A percentile compares a stretch with the other conserved stretches of the same genome.
These are phyloP conservation scores for Cephonodes hylas DNA, from an alignment of 2,888 invertebrate genomes.

Conservation along the genomic window DNA sequence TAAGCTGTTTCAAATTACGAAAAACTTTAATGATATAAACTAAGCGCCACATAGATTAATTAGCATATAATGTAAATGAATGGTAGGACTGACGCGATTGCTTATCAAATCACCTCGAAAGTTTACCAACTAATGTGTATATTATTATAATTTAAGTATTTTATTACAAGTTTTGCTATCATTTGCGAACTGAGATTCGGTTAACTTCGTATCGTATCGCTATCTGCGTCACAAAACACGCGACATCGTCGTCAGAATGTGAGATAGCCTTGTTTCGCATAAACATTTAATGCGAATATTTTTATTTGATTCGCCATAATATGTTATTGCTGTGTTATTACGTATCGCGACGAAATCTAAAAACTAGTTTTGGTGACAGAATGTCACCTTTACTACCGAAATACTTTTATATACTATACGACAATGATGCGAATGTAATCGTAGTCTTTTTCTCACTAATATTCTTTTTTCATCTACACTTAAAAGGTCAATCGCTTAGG, in stretches of 20 bases:
- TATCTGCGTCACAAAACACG: slow-evolving; percentile 19
- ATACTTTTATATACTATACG: not conserved
- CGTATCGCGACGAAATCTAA: not conserved
- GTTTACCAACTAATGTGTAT: not conserved
- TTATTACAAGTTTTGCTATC: not conserved
- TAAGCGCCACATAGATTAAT: not conserved
- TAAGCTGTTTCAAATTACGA: not conserved
- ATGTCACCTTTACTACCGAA: not conserved
- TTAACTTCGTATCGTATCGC: slow-evolving; percentile 12
- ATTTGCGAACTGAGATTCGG: not conserved
- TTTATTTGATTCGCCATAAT: slow-evolving; percentile 7
- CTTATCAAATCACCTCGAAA: not conserved
- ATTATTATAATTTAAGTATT: not conserved
- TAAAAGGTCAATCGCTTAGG: no score
- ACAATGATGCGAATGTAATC: not conserved
- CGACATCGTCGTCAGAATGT: slow-evolving; percentile 5
- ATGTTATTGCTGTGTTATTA: not conserved
- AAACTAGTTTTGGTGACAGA: not conserved
- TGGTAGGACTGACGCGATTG: not conserved
- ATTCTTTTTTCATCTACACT: no score
- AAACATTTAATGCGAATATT: slow-evolving; percentile 7
- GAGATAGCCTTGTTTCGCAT: slow-evolving; percentile 19
- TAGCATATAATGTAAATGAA: not conserved
- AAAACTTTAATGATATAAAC: not conserved
- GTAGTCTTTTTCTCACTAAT: not conserved